Base-by-base conservation (phyloP, 2,797 vertebrate genomes). In the Argentina silus region DNA sequence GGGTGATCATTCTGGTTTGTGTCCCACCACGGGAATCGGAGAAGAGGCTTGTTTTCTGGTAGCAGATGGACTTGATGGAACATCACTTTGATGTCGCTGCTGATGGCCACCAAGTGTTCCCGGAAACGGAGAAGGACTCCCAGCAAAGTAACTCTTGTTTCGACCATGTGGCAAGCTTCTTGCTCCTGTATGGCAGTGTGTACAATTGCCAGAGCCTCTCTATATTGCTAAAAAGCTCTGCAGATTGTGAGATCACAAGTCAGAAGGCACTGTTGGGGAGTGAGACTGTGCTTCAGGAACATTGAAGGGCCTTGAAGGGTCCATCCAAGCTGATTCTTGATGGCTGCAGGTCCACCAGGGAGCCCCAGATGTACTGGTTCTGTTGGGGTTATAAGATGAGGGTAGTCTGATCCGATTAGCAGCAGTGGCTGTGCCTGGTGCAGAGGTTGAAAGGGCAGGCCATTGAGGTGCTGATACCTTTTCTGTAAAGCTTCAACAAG, bases 1-100 rank as follows among this genome's bases (percentile, higher is more conserved):
- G 59, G 73, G 5, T 63, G 4, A 8, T 64, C n/a, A 6, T 27
- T 19, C 11, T 7, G 14, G 0, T 7, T 9, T 11, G 73, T 17
- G 15, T 72, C 53, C 9, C 59, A 17, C 73, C 64, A 75, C 0
- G 51, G 3, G 23, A 79, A 72, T 8, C 63, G 19, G 2, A 75
- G 59, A 11, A 68, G 19, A 5, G 62, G 68, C 50, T 63, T 44
- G n/a, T 72, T 63, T 27, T 67, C 19, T 1, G 68, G 68, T 17
- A 70, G 19, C 10, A 70, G 42, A n/a, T 36, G 43, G 9, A 70
- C 53, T 23, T 70, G 69, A 44, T 74, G 73, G n/a, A 74, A 73
- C 72, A 73, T 73, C 1, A 19, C n/a, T 12, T 70, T 70, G 12
- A 65, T 71, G 23, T 76, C 27, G 9, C 21, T 27, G 48, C 27